Base-by-base conservation (phyloP, 1,140 invertebrate genomes). In the Kradibia gibbosae region DNA sequence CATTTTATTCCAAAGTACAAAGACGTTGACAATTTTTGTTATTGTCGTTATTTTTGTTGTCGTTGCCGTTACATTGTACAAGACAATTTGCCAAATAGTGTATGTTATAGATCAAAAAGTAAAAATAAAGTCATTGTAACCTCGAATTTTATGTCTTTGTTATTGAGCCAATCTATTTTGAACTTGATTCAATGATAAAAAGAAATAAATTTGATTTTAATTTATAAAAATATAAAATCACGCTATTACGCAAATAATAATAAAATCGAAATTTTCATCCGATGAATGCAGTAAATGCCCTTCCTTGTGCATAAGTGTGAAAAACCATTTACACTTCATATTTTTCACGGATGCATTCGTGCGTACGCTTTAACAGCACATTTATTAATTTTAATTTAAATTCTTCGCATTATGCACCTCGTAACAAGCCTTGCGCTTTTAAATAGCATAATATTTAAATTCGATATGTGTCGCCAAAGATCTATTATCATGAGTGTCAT, bases 91-190 rank as follows among this genome's bases (percentile, higher is more conserved):
- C 13, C 13, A 28, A 2, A 28, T 28, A 28, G 15, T 31, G 15
- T 28, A 55, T n/a, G 22, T 55, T n/a, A n/a, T n/a, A 55, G 25
- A 3, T n/a, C 3, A 55, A 55, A 8, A 60, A 28, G 8, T 60
- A 60, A 31, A 60, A 67, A 67, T 67, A 67, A 67, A 65, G n/a
- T 65, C n/a, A 39, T 67, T 67, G n/a, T 39, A 67, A 67, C 34
- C 34, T 67, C 34, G 34, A 67, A 67, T 39, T 67, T 67, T 39
- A 39, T 39, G 62, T n/a, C 34, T 65, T 22, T 67, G 34, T 67
- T 67, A 67, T 39, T 67, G 22, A 67, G 4, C 28, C 0, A 20
- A 67, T 67, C 34, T 39, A 39, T 67, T 67, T 67, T 15, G 20
- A 67, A 39, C 36, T n/a, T 39, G 62, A 67, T 39, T 17, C 34